Evolutionary conservation across 2,113 vertebrate genomes (phyloP).

Genomic region (Hemibagrus wyckioides): DNA sequence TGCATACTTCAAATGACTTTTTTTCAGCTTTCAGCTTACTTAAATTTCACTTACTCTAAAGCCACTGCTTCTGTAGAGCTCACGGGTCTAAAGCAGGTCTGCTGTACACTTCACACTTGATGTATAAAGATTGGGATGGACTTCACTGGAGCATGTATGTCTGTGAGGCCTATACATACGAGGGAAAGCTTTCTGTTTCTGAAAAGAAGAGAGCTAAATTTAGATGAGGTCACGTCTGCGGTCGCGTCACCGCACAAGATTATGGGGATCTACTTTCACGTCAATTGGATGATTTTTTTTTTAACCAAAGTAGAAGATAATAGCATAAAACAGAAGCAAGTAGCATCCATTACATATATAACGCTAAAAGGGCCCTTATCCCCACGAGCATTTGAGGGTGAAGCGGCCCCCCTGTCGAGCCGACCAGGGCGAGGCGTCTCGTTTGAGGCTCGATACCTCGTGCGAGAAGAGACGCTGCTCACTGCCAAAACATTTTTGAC

Average conservation of each 20-base stretch:
- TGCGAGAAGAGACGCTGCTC: not conserved
- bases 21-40: not conserved
- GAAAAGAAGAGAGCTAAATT: not conserved
- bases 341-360: not conserved
- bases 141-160: not conserved
- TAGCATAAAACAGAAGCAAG: not conserved
- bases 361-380: not conserved
- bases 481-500: not conserved
- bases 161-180: not conserved
- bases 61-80: not conserved
- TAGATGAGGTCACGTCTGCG: not conserved
- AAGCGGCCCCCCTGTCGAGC: not conserved
- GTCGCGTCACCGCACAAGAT: not conserved
- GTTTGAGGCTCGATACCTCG: not conserved
- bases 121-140: not conserved
- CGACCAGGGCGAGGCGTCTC: not conserved
- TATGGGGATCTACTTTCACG: not conserved
- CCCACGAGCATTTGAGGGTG: not conserved
- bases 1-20: not conserved
- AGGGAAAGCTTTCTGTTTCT: not conserved
- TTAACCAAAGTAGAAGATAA: not conserved
- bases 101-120: not conserved
- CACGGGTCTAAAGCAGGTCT: not conserved
- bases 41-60: no score
- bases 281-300: not conserved